phyloP scores from a whole-genome alignment of 1,140 invertebrate genomes.

The Ericerus pela region DNA sequence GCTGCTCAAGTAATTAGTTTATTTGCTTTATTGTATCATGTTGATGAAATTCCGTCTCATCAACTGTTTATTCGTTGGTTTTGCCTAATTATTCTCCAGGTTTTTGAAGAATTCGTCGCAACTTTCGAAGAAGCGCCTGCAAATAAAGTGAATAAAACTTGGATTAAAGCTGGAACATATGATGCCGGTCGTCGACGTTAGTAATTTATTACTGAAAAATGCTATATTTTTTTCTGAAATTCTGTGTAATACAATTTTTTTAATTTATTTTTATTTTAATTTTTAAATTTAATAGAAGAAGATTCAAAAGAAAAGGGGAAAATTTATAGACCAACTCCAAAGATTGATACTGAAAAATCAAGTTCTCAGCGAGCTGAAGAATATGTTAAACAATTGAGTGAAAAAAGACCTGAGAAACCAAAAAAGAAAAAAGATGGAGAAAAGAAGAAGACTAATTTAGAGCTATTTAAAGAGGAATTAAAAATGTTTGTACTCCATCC shows the following conservation, averaged over 20 bases:
- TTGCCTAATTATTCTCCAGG: conserved; percentile 36
- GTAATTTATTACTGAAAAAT: conserved; percentile 22
- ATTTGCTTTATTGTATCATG: neutral
- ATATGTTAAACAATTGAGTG: conserved; percentile 48
- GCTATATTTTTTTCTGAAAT: conserved; percentile 13
- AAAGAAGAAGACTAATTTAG: conserved; percentile 93
- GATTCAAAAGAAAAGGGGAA: conserved; percentile 79
- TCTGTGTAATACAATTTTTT: neutral
- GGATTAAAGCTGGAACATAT: conserved; percentile 93
- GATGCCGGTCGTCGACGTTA: conserved; percentile 83
- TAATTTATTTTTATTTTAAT: conserved; percentile 8
- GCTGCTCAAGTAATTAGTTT: conserved; percentile 45
- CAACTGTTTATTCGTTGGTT: neutral
- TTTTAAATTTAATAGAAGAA: conserved; percentile 43
- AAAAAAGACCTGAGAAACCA: conserved; percentile 46
- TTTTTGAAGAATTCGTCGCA: conserved; percentile 92
- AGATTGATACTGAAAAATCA: conserved; percentile 42
- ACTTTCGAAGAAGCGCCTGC: conserved; percentile 81
- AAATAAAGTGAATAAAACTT: conserved; percentile 69
- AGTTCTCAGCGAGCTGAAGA: conserved; percentile 46
- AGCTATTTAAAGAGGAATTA: conserved; percentile 90
- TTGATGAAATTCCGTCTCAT: neutral
- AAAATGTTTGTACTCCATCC: conserved; percentile 45
- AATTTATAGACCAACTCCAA: conserved; percentile 81
- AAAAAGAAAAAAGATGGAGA: conserved; percentile 72